Evolutionary conservation across 2,888 invertebrate genomes (phyloP).

Genomic region (Yponomeuta cagnagella): DNA sequence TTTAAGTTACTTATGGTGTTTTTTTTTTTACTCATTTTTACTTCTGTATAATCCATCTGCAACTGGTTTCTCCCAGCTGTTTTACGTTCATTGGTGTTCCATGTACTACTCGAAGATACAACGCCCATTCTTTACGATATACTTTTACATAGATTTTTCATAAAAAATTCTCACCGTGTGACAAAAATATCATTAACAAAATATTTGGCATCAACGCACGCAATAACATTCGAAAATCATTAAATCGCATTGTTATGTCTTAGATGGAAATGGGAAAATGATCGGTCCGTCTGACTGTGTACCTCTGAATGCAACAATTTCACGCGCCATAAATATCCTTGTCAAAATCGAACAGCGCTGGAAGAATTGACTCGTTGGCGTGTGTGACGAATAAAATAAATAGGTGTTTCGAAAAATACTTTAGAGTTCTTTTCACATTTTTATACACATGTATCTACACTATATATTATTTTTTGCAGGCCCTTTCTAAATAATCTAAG

Average conservation of each 20-base stretch:
- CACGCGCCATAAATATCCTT: slow-evolving; percentile 69
- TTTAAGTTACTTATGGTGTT: no score
- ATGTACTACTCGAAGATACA: neutral
- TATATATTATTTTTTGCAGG: no score
- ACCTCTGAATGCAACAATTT: slow-evolving; percentile 65
- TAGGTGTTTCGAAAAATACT: neutral
- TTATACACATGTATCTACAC: no score
- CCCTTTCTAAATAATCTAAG: no score
- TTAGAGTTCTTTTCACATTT: no score
- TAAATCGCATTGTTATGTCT: slow-evolving; percentile 59
- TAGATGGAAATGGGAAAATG: slow-evolving; percentile 66
- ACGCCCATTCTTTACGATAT: neutral
- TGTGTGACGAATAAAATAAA: slow-evolving; percentile 65
- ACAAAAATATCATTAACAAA: neutral
- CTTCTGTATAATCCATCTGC: no score
- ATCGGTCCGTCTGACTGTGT: slow-evolving; percentile 39
- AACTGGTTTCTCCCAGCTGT: no score
- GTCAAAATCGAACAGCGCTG: slow-evolving; percentile 51
- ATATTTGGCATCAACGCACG: neutral
- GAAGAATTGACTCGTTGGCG: slow-evolving; percentile 53
- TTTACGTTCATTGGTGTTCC: no score
- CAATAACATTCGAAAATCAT: slow-evolving; percentile 39
- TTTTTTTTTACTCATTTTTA: no score
- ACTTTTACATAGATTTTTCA: neutral
- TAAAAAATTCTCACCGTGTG: neutral